Evolutionary conservation across 2,113 vertebrate genomes (phyloP), one percentile per base, ranked within the genome.

Genomic region (Pangasianodon hypophthalmus): DNA sequence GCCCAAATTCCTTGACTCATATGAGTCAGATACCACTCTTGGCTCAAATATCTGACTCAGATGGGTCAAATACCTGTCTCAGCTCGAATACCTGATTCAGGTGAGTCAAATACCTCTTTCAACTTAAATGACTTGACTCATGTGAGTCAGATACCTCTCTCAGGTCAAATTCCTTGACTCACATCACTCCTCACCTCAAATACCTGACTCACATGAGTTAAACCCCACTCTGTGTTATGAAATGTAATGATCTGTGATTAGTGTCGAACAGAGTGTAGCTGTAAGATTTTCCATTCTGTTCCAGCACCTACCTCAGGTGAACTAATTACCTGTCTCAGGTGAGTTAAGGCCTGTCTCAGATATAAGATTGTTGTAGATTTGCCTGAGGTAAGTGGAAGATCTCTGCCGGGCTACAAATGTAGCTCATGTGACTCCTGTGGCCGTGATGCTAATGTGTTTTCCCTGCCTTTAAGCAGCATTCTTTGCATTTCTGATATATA

Each of bases 251-350:
- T 71, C 41, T 71, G 16, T 75, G 19, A 24, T 24, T 46, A 19
- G 37, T 41, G 69, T 71, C 6, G 19, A 37, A 44, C 44, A 21
- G 18, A 44, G 71, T 75, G 2, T 44, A 2, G 75, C 24, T 46
- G 24, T 79, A 29, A 79, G 44, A 29, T 26, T 48, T 48, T 48
- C 44, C 21, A 1, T 29, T n/a, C 26, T 80, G 26, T 14, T 48
- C 75, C 44, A 80, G 29, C 77, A 80, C 77, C 26, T 52, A 46
- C 46, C 75, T 50, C 24, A 5, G 44, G 46, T 80, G 46, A n/a
- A n/a, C 60, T 69, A 62, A 73, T 83, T n/a, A 58, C 79, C 64
- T 37, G 8, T n/a, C 79, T 79, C 80, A 56, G 73, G 58, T 88
- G 69, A 62, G n/a, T n/a, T 48, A 37, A 60, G 37, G 24, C 88